Conservation (phyloP, 2,113 vertebrate genomes). For the Ameiurus melas region DNA sequence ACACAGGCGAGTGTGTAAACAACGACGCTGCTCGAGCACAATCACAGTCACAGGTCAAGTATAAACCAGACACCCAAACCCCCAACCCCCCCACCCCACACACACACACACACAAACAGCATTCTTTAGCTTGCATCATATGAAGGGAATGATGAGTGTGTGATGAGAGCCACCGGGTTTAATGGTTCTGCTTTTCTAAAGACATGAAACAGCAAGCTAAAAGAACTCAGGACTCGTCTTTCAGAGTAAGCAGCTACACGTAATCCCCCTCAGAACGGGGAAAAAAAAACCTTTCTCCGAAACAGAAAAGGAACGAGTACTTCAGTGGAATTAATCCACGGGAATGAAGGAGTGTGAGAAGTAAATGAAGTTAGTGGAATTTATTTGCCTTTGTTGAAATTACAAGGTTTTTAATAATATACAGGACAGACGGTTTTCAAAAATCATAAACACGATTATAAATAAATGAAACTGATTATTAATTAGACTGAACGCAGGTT, state of each 20-base stretch:
- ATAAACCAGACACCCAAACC: not conserved
- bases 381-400: not conserved
- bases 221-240: not conserved
- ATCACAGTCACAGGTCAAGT: not conserved
- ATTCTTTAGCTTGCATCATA: not conserved
- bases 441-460: not conserved
- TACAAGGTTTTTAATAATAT: not conserved
- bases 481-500: not conserved
- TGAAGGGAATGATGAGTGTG: constrained; percentile 12
- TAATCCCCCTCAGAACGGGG: not conserved
- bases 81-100: no score
- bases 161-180: not conserved
- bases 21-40: no score
- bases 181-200: not conserved
- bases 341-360: not conserved
- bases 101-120: not conserved
- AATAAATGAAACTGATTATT: not conserved
- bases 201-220: not conserved
- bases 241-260: not conserved
- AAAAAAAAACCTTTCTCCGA: not conserved
- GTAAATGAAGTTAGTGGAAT: not conserved
- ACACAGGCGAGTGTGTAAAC: not conserved
- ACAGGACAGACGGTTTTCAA: not conserved
- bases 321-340: not conserved
- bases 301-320: not conserved